phyloP scores from a whole-genome alignment of 2,113 vertebrate genomes.

The Origma solitaria region DNA sequence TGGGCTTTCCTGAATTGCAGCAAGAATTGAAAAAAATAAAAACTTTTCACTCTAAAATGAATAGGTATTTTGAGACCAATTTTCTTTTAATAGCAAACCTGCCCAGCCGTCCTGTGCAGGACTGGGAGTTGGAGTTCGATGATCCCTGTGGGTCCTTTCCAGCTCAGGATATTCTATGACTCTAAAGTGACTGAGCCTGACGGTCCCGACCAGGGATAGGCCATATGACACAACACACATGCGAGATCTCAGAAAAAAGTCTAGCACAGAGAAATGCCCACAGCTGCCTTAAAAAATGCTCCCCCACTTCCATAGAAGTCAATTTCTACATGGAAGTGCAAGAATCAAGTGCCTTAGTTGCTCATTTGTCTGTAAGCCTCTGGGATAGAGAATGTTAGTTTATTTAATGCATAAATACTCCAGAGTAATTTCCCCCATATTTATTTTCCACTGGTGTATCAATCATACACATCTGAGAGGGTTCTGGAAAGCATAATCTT shows the following conservation, averaged over 20 bases:
- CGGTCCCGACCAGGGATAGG: neutral
- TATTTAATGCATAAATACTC: conserved; percentile 24
- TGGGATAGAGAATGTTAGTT: neutral
- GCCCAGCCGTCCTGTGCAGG: neutral
- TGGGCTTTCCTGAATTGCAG: neutral
- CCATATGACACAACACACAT: neutral
- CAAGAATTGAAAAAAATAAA: neutral
- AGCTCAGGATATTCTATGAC: neutral
- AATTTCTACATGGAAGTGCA: neutral
- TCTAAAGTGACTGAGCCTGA: neutral
- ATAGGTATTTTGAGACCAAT: neutral
- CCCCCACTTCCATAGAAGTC: neutral
- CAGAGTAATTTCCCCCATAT: neutral
- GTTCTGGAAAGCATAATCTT: neutral
- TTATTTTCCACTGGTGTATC: conserved; percentile 19
- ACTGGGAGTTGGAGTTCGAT: fast-evolving
- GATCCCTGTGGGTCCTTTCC: neutral
- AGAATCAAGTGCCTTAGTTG: neutral
- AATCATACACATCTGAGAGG: conserved; percentile 8
- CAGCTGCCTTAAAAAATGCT: neutral
- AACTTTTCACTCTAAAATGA: neutral
- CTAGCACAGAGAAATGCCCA: neutral
- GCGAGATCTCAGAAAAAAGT: neutral
- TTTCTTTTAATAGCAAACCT: neutral
- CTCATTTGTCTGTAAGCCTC: neutral